A percentile compares a stretch with the other conserved stretches of the same genome.
Evolutionary conservation across 2,113 vertebrate species (phyloP).

Genomic region (Micronisus gabar): DNA sequence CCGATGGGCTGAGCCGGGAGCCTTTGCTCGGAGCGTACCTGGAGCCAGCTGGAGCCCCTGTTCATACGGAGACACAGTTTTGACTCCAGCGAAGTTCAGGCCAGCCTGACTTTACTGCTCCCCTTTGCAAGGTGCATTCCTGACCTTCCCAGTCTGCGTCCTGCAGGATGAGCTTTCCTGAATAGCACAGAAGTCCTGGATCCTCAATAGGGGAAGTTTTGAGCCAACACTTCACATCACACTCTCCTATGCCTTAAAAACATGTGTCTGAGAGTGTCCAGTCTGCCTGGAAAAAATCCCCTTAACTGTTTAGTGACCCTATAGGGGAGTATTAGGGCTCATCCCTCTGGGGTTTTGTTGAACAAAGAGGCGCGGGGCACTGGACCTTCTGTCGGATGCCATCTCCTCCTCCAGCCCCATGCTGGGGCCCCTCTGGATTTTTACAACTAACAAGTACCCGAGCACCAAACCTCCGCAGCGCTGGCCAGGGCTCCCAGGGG

Average conservation of each 20-base stretch:
- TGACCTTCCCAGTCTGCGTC: background rate
- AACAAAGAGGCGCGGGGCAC: background rate
- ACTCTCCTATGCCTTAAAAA: background rate
- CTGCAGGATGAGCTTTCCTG: background rate
- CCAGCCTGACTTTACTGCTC: background rate
- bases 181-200: background rate
- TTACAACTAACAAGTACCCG: background rate
- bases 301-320: background rate
- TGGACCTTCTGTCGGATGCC: background rate
- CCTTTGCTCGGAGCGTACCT: background rate
- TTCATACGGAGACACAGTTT: background rate
- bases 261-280: background rate
- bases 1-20: slow-evolving; percentile 46
- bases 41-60: slow-evolving; percentile 18
- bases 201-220: background rate
- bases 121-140: slow-evolving; percentile 9
- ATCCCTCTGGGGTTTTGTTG: background rate
- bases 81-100: background rate
- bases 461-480: slow-evolving; percentile 54
- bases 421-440: background rate
- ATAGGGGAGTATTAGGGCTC: background rate
- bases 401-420: background rate
- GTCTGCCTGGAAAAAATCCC: background rate
- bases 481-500: background rate
- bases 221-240: background rate